Evolutionary conservation across 2,113 vertebrate species (phyloP).

Genomic region (Mormyrus iriodes): DNA sequence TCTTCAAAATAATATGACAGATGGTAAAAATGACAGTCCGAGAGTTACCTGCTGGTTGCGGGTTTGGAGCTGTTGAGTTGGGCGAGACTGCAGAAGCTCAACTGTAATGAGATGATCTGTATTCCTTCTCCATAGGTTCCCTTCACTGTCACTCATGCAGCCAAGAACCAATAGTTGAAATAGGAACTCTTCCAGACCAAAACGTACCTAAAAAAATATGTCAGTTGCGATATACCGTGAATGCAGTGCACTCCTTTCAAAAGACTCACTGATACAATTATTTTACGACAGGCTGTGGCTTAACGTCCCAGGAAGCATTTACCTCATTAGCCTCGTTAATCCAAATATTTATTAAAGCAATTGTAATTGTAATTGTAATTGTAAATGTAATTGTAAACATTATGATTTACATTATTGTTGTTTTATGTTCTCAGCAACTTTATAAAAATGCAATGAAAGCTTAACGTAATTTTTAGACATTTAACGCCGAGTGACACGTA

Average conservation of each 20-base stretch:
- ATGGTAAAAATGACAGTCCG: neutral
- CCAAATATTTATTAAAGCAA: neutral
- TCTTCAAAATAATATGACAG: neutral
- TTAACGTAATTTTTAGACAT: neutral
- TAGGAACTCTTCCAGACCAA: slow-evolving; percentile 58
- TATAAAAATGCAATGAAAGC: neutral
- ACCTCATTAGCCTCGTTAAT: neutral
- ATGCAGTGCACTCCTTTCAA: neutral
- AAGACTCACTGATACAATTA: neutral
- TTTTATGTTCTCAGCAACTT: neutral
- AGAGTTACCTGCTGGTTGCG: slow-evolving; percentile 42
- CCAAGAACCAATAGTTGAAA: slow-evolving; percentile 55
- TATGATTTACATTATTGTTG: neutral
- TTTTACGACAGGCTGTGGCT: neutral
- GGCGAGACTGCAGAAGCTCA: slow-evolving; percentile 49
- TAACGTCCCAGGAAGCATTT: neutral
- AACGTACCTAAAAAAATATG: slow-evolving; percentile 40
- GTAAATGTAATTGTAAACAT: neutral
- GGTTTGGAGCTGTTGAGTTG: slow-evolving; percentile 21
- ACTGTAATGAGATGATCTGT: slow-evolving; percentile 55
- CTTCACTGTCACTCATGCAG: slow-evolving; percentile 54
- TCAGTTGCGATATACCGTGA: neutral
- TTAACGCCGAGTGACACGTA: slow-evolving; percentile 30
- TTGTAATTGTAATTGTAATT: too few species aligned
- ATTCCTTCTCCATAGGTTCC: slow-evolving; percentile 62